Percentiles rank a stretch among this genome's conserved stretches.
Conservation (phyloP, 2,113 vertebrate species). For the Xenopus laevis region DNA sequence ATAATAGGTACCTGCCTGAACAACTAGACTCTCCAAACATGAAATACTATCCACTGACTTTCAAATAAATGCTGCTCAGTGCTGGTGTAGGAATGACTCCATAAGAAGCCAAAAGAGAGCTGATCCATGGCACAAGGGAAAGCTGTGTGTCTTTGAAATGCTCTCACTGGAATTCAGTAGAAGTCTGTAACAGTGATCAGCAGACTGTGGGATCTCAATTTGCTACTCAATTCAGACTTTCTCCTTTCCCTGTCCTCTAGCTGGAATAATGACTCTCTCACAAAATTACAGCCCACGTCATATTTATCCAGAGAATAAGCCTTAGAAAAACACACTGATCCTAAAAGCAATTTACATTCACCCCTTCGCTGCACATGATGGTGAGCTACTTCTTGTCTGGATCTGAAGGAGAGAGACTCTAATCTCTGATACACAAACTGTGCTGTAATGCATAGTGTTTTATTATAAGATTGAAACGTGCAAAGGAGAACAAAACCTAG, state of each 20-base stretch:
- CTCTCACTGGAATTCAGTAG: neutral
- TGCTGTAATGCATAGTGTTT: neutral
- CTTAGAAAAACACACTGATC: neutral
- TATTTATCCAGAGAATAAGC: slow-evolving; percentile 43
- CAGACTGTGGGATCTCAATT: neutral
- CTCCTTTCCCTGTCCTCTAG: neutral
- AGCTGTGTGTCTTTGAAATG: neutral
- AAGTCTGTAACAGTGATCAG: neutral
- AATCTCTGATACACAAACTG: neutral
- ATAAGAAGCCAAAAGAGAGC: too few relatives aligned
- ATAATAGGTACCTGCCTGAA: too few relatives aligned
- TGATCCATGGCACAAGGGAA: neutral
- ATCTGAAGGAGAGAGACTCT: neutral
- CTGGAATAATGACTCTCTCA: slow-evolving; percentile 19
- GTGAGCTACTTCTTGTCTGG: neutral
- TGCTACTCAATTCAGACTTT: neutral
- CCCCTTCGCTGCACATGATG: neutral
- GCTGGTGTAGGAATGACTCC: too few relatives aligned
- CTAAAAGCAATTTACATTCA: neutral
- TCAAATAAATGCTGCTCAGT: too few relatives aligned
- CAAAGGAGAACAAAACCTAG: neutral
- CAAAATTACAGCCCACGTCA: neutral
- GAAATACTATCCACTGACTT: too few relatives aligned
- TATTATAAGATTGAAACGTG: neutral
- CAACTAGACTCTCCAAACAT: too few relatives aligned